Percentiles rank a stretch among this genome's conserved stretches.
Conservation (phyloP, 64 coral and sea anemone species). For the Dendronephthya gigantea region DNA sequence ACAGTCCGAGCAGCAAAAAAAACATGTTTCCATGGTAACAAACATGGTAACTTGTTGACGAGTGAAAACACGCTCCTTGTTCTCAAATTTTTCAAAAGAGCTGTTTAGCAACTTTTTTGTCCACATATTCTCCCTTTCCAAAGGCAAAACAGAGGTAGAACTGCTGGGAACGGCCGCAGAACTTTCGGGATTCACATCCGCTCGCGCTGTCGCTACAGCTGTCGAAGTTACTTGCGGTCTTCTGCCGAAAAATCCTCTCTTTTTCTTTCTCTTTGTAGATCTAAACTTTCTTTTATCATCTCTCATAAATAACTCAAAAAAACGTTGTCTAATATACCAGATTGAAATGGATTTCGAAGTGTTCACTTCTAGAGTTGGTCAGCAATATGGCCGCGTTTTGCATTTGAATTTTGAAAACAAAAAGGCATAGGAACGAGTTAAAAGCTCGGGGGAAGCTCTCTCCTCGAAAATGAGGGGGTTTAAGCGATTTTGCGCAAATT, state of each 20-base stretch:
- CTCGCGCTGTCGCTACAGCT: background rate
- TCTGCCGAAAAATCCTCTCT: background rate
- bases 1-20: background rate
- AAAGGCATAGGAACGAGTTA: background rate
- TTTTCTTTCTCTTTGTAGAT: constrained; percentile 3
- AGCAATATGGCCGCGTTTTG: background rate
- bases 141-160: constrained; percentile 1
- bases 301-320: background rate
- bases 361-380: background rate
- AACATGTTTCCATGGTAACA: background rate
- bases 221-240: background rate
- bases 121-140: background rate
- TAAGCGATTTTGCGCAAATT: background rate
- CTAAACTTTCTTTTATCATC: constrained; percentile 15
- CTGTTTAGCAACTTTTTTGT: constrained; percentile 12
- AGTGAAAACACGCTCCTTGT: background rate
- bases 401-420: background rate
- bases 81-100: constrained; percentile 14
- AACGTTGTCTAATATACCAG: background rate
- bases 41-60: background rate
- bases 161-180: background rate
- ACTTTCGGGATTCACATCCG: background rate
- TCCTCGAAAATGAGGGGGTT: background rate
- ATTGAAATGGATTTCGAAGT: background rate
- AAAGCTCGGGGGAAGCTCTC: background rate